Evolutionary conservation across 2,797 vertebrate species (phyloP).

Genomic region (Ptychobarbus kaznakovi): DNA sequence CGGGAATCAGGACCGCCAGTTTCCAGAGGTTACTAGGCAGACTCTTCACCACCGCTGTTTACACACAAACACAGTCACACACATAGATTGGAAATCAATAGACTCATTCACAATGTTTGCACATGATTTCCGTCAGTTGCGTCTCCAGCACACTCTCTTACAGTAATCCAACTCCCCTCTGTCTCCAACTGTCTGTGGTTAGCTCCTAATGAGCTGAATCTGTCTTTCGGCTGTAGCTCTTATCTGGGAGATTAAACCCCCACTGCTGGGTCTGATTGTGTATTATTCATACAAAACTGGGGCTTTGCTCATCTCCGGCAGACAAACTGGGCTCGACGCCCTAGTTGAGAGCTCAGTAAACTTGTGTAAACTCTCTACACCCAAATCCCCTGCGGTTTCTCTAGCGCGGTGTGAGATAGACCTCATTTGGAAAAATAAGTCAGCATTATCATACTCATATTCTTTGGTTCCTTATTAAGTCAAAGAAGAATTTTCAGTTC

Average conservation of each 20-base stretch:
- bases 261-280: slow-evolving; percentile 46
- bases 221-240: slow-evolving; percentile 55
- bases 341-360: slow-evolving; percentile 21
- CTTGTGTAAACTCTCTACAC: slow-evolving; percentile 24
- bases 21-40: slow-evolving; percentile 95
- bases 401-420: neutral
- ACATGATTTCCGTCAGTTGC: slow-evolving; percentile 31
- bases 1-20: slow-evolving; percentile 92
- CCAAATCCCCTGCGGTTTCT: slow-evolving; percentile 26
- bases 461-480: neutral
- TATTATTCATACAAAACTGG: slow-evolving; percentile 57
- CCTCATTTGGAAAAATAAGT: slow-evolving; percentile 16
- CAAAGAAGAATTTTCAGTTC: neutral
- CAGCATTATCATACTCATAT: slow-evolving; percentile 20
- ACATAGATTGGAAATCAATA: slow-evolving; percentile 29
- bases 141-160: slow-evolving; percentile 8
- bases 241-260: slow-evolving; percentile 58
- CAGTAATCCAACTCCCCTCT: slow-evolving; percentile 51
- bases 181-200: slow-evolving; percentile 46
- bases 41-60: slow-evolving; percentile 91
- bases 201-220: slow-evolving; percentile 57
- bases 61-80: slow-evolving; percentile 33
- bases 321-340: slow-evolving; percentile 23
- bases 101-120: slow-evolving; percentile 18
- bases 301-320: slow-evolving; percentile 41